phyloP scores from a whole-genome alignment of 2,113 vertebrate genomes.

The Tragulus kanchil region DNA sequence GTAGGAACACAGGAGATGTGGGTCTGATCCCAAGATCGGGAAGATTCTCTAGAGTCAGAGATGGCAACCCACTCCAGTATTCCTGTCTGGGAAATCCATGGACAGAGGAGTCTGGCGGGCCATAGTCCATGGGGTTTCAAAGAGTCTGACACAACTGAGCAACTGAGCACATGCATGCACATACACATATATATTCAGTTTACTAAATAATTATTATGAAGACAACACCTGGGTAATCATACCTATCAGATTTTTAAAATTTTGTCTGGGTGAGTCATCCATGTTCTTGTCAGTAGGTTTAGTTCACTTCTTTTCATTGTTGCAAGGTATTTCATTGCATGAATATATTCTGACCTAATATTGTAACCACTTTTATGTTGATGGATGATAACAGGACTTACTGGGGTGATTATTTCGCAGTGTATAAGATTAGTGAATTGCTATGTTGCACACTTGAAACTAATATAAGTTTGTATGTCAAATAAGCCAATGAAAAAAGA shows the following conservation, averaged over 20 bases:
- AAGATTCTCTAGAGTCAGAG: neutral
- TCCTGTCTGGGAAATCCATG: neutral
- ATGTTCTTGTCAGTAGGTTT: neutral
- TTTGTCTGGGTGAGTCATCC: neutral
- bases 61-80: neutral
- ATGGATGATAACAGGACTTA: neutral
- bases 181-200: neutral
- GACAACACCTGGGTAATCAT: neutral
- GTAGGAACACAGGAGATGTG: too few species aligned
- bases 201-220: neutral
- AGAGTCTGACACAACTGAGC: neutral
- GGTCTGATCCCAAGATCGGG: neutral
- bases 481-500: neutral
- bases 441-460: neutral
- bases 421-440: neutral
- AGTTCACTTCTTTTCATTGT: neutral
- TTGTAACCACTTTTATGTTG: neutral
- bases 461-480: neutral
- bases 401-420: neutral
- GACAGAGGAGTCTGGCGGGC: neutral
- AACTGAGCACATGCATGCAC: neutral
- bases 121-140: neutral
- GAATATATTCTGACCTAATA: neutral
- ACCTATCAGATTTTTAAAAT: neutral
- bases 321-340: neutral